phyloP scores from a whole-genome alignment of 2,113 vertebrate genomes.

The Leptobrachium leishanense region DNA sequence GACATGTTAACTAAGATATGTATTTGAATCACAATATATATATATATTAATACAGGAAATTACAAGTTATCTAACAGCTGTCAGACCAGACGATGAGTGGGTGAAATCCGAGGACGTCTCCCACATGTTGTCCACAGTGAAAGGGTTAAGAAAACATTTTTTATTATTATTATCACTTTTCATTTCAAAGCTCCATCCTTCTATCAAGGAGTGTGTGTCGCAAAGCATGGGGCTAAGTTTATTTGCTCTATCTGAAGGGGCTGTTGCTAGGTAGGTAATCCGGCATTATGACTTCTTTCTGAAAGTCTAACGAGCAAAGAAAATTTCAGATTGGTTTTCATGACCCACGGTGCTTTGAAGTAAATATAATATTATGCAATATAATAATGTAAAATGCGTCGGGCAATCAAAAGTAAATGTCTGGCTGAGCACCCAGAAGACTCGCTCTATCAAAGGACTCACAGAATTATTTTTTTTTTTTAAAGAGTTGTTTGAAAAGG shows the following conservation, averaged over 20 bases:
- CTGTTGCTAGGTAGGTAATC: constrained; percentile 12
- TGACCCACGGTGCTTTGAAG: constrained; percentile 39
- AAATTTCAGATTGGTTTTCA: constrained; percentile 33
- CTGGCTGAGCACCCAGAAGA: constrained; percentile 11
- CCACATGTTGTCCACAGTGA: too few species aligned
- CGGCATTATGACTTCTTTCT: constrained; percentile 35
- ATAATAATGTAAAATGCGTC: constrained; percentile 25
- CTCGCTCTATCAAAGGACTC: constrained; percentile 25
- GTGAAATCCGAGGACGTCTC: too few species aligned
- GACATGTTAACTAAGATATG: too few species aligned
- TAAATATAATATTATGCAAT: constrained; percentile 34
- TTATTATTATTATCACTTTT: too few species aligned
- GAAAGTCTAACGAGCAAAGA: constrained; percentile 27
- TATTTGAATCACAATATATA: too few species aligned
- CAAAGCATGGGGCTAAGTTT: constrained; percentile 1
- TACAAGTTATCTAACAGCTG: too few species aligned
- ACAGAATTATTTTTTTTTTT: constrained; percentile 26
- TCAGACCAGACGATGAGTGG: too few species aligned
- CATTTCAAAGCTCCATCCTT: background rate
- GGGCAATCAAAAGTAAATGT: constrained; percentile 33
- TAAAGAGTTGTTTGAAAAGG: constrained; percentile 7
- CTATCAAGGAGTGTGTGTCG: background rate
- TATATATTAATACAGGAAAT: too few species aligned
- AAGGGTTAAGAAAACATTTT: too few species aligned
- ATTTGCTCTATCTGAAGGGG: constrained; percentile 17